Percentiles rank a stretch among this genome's conserved stretches.
phyloP scores from a whole-genome alignment of 2,888 invertebrate species.

The Amiota mariae region DNA sequence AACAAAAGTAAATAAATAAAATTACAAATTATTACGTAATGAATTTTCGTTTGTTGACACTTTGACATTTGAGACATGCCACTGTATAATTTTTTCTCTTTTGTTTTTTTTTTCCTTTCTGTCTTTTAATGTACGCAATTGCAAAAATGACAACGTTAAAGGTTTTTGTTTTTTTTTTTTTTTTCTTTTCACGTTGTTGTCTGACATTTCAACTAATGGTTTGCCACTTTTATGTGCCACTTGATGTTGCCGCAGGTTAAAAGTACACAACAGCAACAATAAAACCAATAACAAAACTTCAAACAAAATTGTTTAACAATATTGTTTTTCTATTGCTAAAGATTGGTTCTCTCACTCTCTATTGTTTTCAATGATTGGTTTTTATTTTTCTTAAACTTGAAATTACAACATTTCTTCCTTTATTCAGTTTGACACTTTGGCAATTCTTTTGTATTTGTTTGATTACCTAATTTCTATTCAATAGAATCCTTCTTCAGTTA shows the following conservation, averaged over 20 bases:
- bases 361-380: too few species aligned
- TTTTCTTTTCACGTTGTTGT: conserved; percentile 31
- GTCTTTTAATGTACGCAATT: conserved; percentile 21
- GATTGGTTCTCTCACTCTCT: too few species aligned
- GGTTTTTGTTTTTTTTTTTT: conserved; percentile 41
- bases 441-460: too few species aligned
- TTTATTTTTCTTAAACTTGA: too few species aligned
- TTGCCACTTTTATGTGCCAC: conserved; percentile 47
- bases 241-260: conserved; percentile 27
- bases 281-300: too few species aligned
- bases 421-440: too few species aligned
- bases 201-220: conserved; percentile 55
- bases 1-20: conserved; percentile 18
- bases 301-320: too few species aligned
- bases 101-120: background rate
- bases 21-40: conserved; percentile 23
- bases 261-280: too few species aligned
- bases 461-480: too few species aligned
- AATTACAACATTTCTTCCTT: too few species aligned
- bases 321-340: too few species aligned
- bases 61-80: conserved; percentile 21
- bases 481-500: too few species aligned
- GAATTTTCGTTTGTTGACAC: conserved; percentile 25
- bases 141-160: conserved; percentile 43
- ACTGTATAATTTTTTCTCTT: conserved; percentile 13